Evolutionary conservation across 1,140 invertebrate species (phyloP).

Genomic region (Eriosoma lanigerum): DNA sequence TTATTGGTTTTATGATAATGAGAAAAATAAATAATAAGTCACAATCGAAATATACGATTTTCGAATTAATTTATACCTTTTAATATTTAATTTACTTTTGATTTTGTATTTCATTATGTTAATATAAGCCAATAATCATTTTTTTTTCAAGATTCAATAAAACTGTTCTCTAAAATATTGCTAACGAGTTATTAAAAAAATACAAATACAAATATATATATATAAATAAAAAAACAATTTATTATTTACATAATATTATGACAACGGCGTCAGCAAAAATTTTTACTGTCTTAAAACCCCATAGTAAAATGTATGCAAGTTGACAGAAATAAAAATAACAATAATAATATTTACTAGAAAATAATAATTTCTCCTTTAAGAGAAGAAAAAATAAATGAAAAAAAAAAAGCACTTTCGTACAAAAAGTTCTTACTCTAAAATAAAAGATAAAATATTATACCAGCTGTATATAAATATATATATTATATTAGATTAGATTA

Average conservation of each 20-base stretch:
- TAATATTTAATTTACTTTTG: background rate
- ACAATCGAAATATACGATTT: background rate
- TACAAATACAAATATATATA: too few species aligned
- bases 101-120: background rate
- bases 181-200: slow-evolving; percentile 22
- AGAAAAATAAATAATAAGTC: slow-evolving; percentile 15
- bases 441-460: background rate
- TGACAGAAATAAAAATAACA: background rate
- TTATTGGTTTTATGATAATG: slow-evolving; percentile 18
- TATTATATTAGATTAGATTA: background rate
- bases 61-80: background rate
- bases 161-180: background rate
- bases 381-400: background rate
- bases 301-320: background rate
- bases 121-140: background rate
- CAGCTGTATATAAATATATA: background rate
- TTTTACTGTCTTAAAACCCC: background rate
- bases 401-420: too few species aligned
- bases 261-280: background rate
- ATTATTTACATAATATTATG: background rate
- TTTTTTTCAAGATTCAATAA: background rate
- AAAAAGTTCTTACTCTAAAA: background rate
- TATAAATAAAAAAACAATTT: background rate
- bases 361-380: background rate
- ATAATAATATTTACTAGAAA: background rate